Percentiles rank a stretch among this genome's conserved stretches.
Conservation (phyloP, 2,797 vertebrate genomes). For the Meriones psammophilus region DNA sequence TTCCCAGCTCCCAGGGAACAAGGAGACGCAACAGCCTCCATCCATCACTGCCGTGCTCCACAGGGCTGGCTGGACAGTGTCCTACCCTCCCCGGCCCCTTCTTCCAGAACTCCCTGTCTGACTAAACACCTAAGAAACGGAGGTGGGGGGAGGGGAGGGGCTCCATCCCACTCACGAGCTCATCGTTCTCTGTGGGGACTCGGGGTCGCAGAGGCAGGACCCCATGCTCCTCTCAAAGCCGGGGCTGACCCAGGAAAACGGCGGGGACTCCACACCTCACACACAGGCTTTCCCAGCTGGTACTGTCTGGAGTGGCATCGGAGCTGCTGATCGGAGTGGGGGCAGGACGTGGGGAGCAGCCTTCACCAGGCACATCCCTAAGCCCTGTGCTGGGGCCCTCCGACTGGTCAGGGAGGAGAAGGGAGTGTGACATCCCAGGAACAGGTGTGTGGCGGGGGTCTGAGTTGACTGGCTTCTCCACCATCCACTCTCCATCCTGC, state of each 20-base stretch:
- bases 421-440: neutral
- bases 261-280: too few species aligned
- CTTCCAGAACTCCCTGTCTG: neutral
- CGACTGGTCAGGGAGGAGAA: neutral
- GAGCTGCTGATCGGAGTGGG: neutral
- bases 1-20: constrained; percentile 8
- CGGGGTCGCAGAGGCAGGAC: neutral
- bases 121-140: neutral
- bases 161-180: neutral
- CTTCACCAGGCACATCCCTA: neutral
- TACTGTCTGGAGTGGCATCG: neutral
- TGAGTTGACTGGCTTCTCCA: neutral
- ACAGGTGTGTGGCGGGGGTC: neutral
- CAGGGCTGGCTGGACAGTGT: neutral
- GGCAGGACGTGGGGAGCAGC: neutral
- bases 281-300: too few species aligned
- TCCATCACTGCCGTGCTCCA: neutral
- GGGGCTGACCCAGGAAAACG: neutral
- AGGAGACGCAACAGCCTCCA: neutral
- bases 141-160: neutral
- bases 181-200: neutral
- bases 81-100: neutral
- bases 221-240: neutral
- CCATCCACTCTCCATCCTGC: neutral
- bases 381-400: neutral